Conservation (phyloP, 2,888 invertebrate species). For the Hipparchia semele region DNA sequence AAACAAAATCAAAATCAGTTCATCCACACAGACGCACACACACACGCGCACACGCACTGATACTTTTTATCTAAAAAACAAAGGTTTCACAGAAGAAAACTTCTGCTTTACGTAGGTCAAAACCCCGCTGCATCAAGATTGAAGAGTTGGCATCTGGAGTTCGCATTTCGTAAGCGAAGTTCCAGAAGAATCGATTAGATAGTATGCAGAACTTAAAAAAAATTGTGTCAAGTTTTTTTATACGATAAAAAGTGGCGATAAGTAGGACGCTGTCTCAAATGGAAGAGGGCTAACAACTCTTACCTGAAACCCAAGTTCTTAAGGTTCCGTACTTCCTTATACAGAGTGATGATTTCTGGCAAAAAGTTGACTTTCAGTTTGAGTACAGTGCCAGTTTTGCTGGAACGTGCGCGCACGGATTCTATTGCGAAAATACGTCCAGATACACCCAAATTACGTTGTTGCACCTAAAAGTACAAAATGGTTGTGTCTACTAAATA, state of each 20-base stretch:
- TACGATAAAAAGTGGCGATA: too few species aligned
- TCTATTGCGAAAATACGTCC: constrained; percentile 98
- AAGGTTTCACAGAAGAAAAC: background rate
- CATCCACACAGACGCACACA: too few species aligned
- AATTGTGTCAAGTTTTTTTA: too few species aligned
- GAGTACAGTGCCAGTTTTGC: constrained; percentile 91
- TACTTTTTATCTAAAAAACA: background rate
- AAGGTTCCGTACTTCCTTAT: constrained; percentile 98
- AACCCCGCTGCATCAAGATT: background rate
- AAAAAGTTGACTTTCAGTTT: constrained; percentile 97
- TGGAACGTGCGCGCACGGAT: constrained; percentile 88
- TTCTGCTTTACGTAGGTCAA: background rate
- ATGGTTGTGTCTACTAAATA: background rate
- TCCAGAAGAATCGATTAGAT: background rate
- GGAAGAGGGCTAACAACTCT: background rate
- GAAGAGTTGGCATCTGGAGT: background rate
- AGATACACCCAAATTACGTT: constrained; percentile 95
- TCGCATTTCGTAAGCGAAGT: background rate
- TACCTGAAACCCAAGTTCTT: constrained; percentile 95
- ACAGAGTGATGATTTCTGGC: constrained; percentile 98
- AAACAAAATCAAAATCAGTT: too few species aligned
- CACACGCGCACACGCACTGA: background rate
- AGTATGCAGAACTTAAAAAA: too few species aligned
- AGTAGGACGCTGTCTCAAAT: background rate
- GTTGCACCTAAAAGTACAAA: constrained; percentile 85